phyloP scores from a whole-genome alignment of 2,797 vertebrate species.

The Parauchenoglanis punctatus region DNA sequence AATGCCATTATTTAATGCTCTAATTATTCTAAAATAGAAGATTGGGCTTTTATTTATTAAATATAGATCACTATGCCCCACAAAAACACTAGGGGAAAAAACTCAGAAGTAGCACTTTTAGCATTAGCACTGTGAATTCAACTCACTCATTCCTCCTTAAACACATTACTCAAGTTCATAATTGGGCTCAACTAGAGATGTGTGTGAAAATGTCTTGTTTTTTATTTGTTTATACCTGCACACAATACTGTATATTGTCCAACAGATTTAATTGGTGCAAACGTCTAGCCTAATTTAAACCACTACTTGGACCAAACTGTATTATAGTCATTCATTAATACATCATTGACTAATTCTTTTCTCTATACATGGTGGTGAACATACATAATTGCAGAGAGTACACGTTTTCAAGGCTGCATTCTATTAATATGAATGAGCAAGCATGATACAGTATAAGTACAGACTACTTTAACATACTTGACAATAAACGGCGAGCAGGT shows the following conservation, averaged over 20 bases:
- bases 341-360: not conserved
- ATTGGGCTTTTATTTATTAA: not conserved
- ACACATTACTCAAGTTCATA: not conserved
- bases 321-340: not conserved
- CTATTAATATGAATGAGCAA: not conserved
- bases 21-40: not conserved
- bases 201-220: not conserved
- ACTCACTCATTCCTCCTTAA: not conserved
- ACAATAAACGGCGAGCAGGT: constrained; percentile 88
- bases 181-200: not conserved
- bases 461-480: constrained; percentile 75
- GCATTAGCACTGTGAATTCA: not conserved
- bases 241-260: not conserved
- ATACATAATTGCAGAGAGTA: not conserved
- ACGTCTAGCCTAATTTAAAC: not conserved
- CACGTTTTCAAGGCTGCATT: not conserved
- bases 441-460: not conserved
- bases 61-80: not conserved
- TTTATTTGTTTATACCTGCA: not conserved
- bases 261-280: not conserved
- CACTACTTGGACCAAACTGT: not conserved
- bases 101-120: not conserved
- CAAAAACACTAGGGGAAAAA: not conserved
- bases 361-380: not conserved
- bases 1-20: not conserved